Conservation (phyloP, 2,797 vertebrate species). For the Scolopax rusticola region DNA sequence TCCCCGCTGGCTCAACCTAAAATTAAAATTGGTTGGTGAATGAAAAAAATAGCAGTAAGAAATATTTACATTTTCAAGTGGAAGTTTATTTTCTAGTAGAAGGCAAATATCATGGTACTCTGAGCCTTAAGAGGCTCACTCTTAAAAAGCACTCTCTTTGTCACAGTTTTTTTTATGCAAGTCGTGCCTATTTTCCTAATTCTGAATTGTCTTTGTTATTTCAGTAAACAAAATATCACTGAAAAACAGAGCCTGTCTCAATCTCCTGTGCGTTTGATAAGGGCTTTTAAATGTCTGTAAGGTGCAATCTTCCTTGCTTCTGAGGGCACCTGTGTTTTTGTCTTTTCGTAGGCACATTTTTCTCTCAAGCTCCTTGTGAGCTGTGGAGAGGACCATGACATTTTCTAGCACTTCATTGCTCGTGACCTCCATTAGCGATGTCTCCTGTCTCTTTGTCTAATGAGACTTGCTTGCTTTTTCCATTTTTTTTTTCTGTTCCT, state of each 20-base stretch:
- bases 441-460: not conserved
- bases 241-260: not conserved
- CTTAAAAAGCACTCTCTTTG: not conserved
- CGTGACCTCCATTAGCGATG: not conserved
- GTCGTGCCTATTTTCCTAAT: not conserved
- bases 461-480: not conserved
- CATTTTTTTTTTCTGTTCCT: not conserved
- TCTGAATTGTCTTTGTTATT: not conserved
- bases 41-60: slow-evolving; percentile 35
- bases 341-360: not conserved
- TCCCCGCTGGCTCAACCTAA: slow-evolving; percentile 68
- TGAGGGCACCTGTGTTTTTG: not conserved
- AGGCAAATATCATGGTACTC: slow-evolving; percentile 35
- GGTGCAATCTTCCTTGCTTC: not conserved
- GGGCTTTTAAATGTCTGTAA: not conserved
- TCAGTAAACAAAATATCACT: not conserved
- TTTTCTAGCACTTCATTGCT: not conserved
- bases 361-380: not conserved
- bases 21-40: slow-evolving; percentile 65
- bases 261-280: not conserved
- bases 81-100: slow-evolving; percentile 41
- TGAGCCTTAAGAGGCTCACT: not conserved
- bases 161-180: not conserved
- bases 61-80: slow-evolving; percentile 58
- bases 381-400: not conserved